A percentile compares a stretch with the other conserved stretches of the same genome.
Evolutionary conservation across 2,113 vertebrate species (phyloP).

Genomic region (Nyctibius bracteatus): DNA sequence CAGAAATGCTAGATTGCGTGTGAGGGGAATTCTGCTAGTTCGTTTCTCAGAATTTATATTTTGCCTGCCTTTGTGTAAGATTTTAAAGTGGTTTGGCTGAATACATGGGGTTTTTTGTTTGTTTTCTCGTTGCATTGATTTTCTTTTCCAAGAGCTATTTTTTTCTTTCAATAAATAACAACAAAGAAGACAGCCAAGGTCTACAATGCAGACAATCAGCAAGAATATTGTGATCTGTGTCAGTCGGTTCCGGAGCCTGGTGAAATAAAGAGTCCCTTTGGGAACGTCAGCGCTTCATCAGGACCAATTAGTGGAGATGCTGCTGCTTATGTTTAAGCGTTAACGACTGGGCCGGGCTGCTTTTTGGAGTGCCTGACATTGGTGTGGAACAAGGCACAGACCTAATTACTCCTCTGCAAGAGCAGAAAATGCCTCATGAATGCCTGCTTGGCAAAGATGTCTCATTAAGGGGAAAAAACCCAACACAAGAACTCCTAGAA

Average conservation of each 20-base stretch:
- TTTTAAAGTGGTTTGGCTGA: slow-evolving; percentile 65
- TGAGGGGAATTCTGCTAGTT: slow-evolving; percentile 49
- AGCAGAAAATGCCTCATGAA: slow-evolving; percentile 79
- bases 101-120: slow-evolving; percentile 45
- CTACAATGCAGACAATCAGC: slow-evolving; percentile 51
- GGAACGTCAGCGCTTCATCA: slow-evolving; percentile 76
- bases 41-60: slow-evolving; percentile 64
- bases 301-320: slow-evolving; percentile 81
- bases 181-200: slow-evolving; percentile 40
- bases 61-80: slow-evolving; percentile 61
- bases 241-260: slow-evolving; percentile 61
- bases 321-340: slow-evolving; percentile 75
- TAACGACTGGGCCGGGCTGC: slow-evolving; percentile 76
- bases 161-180: slow-evolving; percentile 63
- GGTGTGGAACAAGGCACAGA: slow-evolving; percentile 77
- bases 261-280: slow-evolving; percentile 76
- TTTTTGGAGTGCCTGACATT: slow-evolving; percentile 74
- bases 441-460: slow-evolving; percentile 78
- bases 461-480: slow-evolving; percentile 76
- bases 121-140: slow-evolving; percentile 38
- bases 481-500: slow-evolving; percentile 72
- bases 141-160: slow-evolving; percentile 62
- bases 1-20: slow-evolving; percentile 27
- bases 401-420: slow-evolving; percentile 80
- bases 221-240: slow-evolving; percentile 69